Base-by-base conservation (phyloP, 1,140 invertebrate genomes). In the Diorhabda carinulata region DNA sequence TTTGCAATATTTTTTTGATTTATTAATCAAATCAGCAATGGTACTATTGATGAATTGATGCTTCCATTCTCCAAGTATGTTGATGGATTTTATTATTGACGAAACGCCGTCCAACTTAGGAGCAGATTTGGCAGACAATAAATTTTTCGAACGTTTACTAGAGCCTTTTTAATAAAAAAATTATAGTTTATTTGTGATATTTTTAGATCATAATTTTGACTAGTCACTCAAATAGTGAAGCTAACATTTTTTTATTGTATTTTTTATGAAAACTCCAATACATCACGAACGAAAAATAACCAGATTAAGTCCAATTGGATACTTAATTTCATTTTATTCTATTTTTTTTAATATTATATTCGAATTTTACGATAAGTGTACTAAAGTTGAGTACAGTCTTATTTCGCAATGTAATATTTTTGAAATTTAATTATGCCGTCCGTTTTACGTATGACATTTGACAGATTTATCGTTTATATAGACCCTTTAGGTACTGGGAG, bases 131-230 rank as follows among this genome's bases (percentile, higher is more conserved):
- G 10, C 47, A 57, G 41, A 8, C 10, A 42, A 3, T 41, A 58
- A n/a, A 41, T 5, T 2, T 57, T 4, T 25, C 44, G 8, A 25
- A 60, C 5, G 42, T 10, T 44, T 44, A 60, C 41, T 57, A 3
- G 64, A 40, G 8, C 5, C 5, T 41, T 25, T 25, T 1, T 25
- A 25, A 25, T 25, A 42, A 58, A 57, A 56, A 59, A 58, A 25
- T 43, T 56, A 57, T 8, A 67, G 42, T 67, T 67, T 45, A 44
- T 67, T 67, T 60, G 65, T 67, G 65, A 67, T 67, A 67, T 67
- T 3, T 67, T 67, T 59, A 65, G 45, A 45, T 65, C 44, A 52
- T 64, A 65, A 41, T 10, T 60, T 60, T 60, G 57, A 67, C 65
- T 67, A 67, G 65, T 67, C 65, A 67, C 65, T 10, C 25, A 44